Percentiles rank a stretch among this genome's conserved stretches.
Evolutionary conservation across 2,797 vertebrate genomes (phyloP).

Genomic region (Rhinella marina): DNA sequence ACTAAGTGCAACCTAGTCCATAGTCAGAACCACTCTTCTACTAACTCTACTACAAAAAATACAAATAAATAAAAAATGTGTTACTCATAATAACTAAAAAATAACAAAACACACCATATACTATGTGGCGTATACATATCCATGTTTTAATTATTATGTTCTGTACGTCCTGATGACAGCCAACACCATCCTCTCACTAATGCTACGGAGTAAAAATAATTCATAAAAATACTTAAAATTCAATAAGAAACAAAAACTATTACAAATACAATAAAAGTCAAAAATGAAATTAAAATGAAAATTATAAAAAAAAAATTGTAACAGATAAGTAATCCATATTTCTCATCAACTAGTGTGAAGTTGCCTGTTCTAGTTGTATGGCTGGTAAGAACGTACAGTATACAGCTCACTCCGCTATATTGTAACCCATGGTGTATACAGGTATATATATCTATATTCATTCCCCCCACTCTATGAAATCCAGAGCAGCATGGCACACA

Average conservation of each 20-base stretch:
- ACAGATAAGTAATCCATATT: neutral
- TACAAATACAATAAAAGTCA: neutral
- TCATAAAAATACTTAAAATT: neutral
- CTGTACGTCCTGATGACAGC: neutral
- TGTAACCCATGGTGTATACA: neutral
- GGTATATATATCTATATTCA: neutral
- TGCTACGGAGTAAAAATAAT: neutral
- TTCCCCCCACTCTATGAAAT: neutral
- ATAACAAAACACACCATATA: neutral
- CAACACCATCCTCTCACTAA: neutral
- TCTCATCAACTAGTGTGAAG: neutral
- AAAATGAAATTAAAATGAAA: neutral
- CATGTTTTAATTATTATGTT: neutral
- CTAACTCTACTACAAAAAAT: neutral
- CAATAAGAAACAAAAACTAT: neutral
- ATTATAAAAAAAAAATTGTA: neutral
- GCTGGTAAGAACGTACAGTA: neutral
- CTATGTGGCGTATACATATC: neutral
- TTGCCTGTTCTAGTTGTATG: too few relatives aligned
- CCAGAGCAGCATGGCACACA: neutral
- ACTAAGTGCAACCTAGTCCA: neutral
- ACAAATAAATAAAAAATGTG: neutral
- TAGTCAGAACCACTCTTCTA: neutral
- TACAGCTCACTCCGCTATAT: neutral
- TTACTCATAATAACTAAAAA: neutral